Evolutionary conservation across 2,797 vertebrate species (phyloP), one percentile per base, ranked within the genome.

Genomic region (Crenichthys baileyi): DNA sequence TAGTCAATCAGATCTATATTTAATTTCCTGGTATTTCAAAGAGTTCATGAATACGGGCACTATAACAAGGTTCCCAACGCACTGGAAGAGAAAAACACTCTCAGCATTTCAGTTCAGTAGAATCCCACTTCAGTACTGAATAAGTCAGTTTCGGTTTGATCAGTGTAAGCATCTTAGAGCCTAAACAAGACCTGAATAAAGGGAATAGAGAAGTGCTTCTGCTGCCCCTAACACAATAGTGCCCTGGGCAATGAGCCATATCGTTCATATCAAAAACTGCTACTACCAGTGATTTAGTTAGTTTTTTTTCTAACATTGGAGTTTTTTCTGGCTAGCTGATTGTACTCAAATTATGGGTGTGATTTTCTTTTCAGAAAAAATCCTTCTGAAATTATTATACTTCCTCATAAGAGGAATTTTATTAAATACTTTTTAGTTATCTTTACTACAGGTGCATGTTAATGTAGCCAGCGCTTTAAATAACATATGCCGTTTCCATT

Each of bases 401-500:
- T 55, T 70, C 12, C 31, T n/a, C 13, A 41, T 39, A 56, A 58
- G 20, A 36, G 24, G 44, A 44, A 68, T 68, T 44, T 55, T 16
- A 22, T 55, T 41, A 67, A 67, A 67, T 8, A 4, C 36, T 12
- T 41, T 68, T 68, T 13, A 46, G 41, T 46, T n/a, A 46, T 46
- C 5, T 46, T 26, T 15, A 7, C n/a, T 12, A 5, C 20, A 70
- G 16, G 41, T 70, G 15, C 2, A 36, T 26, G 41, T 51, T 22
- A 39, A 73, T 55, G 71, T 55, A 20, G 41, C 15, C 41, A 18
- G 44, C 41, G n/a, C 24, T 46, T 70, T 70, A 26, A 68, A 70
- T 70, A 26, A 46, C 6, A 5, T 70, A 46, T 26, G 13, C 13
- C 76, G 36, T 50, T 83, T 31, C 82, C 79, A 56, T 77, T 79